Percentiles rank a stretch among this genome's conserved stretches.
Conservation (phyloP, 1,140 invertebrate genomes). For the Adelges cooleyi region DNA sequence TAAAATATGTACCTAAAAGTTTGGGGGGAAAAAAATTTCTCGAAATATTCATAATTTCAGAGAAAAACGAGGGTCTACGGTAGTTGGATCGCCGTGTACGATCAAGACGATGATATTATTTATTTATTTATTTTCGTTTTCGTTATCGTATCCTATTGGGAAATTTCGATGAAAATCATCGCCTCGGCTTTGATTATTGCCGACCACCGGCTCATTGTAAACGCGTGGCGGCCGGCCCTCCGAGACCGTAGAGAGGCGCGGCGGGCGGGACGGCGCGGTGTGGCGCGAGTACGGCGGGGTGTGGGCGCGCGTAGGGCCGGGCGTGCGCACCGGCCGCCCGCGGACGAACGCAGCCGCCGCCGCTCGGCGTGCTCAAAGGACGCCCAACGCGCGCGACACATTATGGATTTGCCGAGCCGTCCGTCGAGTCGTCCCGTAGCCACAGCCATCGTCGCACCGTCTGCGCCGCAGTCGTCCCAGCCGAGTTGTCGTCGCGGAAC, state of each 20-base stretch:
- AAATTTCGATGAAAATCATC: too few species aligned
- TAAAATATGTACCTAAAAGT: too few species aligned
- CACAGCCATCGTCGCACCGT: neutral
- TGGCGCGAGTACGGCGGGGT: neutral
- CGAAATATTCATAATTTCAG: too few species aligned
- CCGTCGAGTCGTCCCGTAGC: neutral
- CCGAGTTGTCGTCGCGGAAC: neutral
- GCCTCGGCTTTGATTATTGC: conserved; percentile 12
- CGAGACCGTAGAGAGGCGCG: neutral
- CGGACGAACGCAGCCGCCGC: neutral
- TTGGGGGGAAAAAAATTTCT: too few species aligned
- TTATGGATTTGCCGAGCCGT: conserved; percentile 7
- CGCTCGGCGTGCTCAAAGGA: neutral
- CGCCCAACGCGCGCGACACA: neutral
- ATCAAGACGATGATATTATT: too few species aligned
- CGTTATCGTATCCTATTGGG: too few species aligned
- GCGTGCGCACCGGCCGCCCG: neutral
- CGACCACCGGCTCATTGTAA: neutral
- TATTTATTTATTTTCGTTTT: too few species aligned
- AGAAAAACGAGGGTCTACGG: too few species aligned
- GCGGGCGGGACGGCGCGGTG: neutral
- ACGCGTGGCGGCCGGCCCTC: neutral
- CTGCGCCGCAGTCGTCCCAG: neutral
- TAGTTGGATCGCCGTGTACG: too few species aligned
- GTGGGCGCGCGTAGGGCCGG: neutral